A percentile compares a stretch with the other conserved stretches of the same genome.
Conservation (phyloP, 2,888 invertebrate genomes). For the Euphydryas editha region DNA sequence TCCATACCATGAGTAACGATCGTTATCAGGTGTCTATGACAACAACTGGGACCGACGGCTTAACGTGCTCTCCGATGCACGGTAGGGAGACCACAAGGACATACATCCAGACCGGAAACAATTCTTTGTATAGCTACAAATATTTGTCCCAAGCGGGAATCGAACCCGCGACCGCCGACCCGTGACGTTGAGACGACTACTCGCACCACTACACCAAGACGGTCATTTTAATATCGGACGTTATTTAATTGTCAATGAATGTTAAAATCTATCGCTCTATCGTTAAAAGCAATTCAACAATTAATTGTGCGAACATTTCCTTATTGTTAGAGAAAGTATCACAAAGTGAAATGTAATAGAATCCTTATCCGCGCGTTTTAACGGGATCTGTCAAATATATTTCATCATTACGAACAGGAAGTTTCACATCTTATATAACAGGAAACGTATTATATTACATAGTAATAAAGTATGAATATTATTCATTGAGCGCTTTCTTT, state of each 20-base stretch:
- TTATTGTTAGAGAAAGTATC: constrained; percentile 28
- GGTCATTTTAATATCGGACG: too few relatives aligned
- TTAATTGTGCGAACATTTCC: constrained; percentile 23
- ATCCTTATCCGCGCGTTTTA: constrained; percentile 13
- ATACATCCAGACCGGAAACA: too few relatives aligned
- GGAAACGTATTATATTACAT: constrained; percentile 3
- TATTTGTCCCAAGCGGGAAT: too few relatives aligned
- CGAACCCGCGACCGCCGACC: too few relatives aligned
- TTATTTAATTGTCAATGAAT: background rate
- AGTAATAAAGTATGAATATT: background rate
- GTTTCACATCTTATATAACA: constrained; percentile 16
- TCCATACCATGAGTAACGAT: too few relatives aligned
- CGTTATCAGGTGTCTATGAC: too few relatives aligned
- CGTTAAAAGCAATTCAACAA: background rate
- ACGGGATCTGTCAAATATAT: constrained; percentile 26
- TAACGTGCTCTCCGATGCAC: too few relatives aligned
- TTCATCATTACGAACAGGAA: constrained; percentile 5
- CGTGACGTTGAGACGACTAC: too few relatives aligned
- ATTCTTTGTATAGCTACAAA: too few relatives aligned
- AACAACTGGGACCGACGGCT: too few relatives aligned
- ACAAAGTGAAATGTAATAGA: constrained; percentile 24
- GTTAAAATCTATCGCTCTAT: background rate
- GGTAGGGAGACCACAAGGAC: too few relatives aligned
- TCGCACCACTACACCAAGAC: too few relatives aligned
- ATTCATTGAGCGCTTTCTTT: background rate